These are phyloP conservation scores for Pseudolaguvia tuberculata DNA, from an alignment of 2,113 vertebrate genomes.

Conservation along the genomic window DNA sequence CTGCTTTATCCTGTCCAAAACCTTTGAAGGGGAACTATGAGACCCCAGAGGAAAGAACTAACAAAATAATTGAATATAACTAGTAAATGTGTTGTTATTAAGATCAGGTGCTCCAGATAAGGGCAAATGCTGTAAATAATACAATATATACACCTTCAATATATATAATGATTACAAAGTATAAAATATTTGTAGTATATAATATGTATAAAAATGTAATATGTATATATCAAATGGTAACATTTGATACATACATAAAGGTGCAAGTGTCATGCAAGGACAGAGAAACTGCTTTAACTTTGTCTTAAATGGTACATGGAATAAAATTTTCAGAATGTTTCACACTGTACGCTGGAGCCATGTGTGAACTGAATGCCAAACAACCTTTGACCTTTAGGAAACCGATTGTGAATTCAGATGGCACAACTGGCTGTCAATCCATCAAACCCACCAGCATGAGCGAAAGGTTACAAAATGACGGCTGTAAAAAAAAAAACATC, in stretches of 20 bases:
- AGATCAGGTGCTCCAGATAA: no score
- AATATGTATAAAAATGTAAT: no score
- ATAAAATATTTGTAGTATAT: no score
- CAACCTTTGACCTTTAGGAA: conserved; percentile 69
- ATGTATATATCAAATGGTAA: no score
- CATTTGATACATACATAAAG: not conserved
- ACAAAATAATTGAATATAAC: no score
- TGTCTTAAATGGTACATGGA: not conserved
- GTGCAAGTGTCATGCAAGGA: not conserved
- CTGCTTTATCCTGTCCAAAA: not conserved
- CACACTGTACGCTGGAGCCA: conserved; percentile 9
- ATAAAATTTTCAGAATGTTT: conserved; percentile 12
- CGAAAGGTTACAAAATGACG: conserved; percentile 43
- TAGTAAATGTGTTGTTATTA: no score
- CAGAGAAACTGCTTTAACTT: not conserved
- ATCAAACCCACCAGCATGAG: conserved; percentile 48
- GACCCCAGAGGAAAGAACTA: no score
- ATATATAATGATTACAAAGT: no score
- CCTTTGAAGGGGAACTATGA: no score
- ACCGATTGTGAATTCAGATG: conserved; percentile 69
- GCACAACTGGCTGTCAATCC: conserved; percentile 58
- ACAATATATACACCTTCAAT: no score
- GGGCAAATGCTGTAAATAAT: no score
- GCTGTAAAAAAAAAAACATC: conserved; percentile 20
- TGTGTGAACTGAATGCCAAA: conserved; percentile 67